A percentile compares a stretch with the other conserved stretches of the same genome.
phyloP scores from a whole-genome alignment of 2,113 vertebrate species.

The Dinomys branickii region DNA sequence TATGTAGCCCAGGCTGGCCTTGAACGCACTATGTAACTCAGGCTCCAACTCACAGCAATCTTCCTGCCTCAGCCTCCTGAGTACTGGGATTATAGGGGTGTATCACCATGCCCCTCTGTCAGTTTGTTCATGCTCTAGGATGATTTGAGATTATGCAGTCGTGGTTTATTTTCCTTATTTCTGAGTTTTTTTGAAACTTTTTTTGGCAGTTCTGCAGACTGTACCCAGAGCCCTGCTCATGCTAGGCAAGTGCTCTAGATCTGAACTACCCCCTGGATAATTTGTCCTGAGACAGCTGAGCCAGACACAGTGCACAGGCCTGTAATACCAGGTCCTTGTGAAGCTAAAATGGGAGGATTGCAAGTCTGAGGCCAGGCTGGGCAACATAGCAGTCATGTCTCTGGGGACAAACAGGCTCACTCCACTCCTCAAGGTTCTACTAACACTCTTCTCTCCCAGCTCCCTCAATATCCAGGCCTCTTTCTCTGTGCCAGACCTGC shows the following conservation, averaged over 20 bases:
- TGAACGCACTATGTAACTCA: neutral
- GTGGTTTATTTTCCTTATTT: neutral
- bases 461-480: neutral
- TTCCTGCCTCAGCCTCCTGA: neutral
- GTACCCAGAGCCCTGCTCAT: neutral
- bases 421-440: neutral
- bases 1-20: neutral
- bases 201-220: neutral
- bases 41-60: neutral
- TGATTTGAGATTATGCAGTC: neutral
- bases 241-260: neutral
- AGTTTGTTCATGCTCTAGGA: neutral
- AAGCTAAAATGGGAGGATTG: neutral
- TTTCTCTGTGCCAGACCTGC: neutral
- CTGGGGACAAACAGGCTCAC: neutral
- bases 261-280: neutral
- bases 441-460: rapidly evolving
- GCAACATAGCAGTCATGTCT: neutral
- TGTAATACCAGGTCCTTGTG: neutral
- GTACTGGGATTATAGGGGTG: neutral
- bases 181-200: neutral
- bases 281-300: neutral
- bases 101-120: neutral
- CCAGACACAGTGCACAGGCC: neutral
- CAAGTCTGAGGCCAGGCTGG: neutral